Evolutionary conservation across 2,888 invertebrate species (phyloP), one percentile per base, ranked within the genome.

Genomic region (Cyclophora albipunctata): DNA sequence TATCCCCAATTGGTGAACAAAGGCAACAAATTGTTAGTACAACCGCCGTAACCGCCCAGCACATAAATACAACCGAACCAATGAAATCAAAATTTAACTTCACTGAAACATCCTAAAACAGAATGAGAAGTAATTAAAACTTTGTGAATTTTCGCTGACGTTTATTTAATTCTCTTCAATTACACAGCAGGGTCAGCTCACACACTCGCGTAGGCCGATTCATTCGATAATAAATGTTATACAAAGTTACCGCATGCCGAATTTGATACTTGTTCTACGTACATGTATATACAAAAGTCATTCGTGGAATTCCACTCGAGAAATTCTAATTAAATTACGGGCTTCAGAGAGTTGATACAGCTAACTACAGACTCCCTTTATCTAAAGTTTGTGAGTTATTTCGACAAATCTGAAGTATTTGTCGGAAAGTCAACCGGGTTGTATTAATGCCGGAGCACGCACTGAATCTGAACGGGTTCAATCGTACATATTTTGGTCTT

Each of bases 321-420:
- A 80, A 77, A 79, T 80, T 78, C 75, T 78, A 81, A 83, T 83
- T 83, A 76, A 81, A 81, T 81, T 74, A 78, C 71, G 67, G 71
- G 65, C 65, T 37, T 67, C 59, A 52, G 60, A 59, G 66, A 63
- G 58, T 63, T 69, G 71, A 76, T 75, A 77, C 69, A 70, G 68
- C 70, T 73, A 72, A 78, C 75, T 76, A 75, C 65, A 66, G 62
- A 62, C 59, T 55, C 68, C 78, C 78, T 81, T 80, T 78, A 77
- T 78, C 75, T 78, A 69, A 78, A 81, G 72, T 78, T 79, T 59
- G 55, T 56, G 71, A 74, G 75, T 75, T 78, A 79, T 80, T 80
- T 69, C 69, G 67, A 64, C 71, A 75, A 83, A 81, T 80, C 75
- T 76, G 70, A 75, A 78, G 75, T 73, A 78, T 78, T 80, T 74